Conservation (phyloP, 2,113 vertebrate species). For the Vidua chalybeata region DNA sequence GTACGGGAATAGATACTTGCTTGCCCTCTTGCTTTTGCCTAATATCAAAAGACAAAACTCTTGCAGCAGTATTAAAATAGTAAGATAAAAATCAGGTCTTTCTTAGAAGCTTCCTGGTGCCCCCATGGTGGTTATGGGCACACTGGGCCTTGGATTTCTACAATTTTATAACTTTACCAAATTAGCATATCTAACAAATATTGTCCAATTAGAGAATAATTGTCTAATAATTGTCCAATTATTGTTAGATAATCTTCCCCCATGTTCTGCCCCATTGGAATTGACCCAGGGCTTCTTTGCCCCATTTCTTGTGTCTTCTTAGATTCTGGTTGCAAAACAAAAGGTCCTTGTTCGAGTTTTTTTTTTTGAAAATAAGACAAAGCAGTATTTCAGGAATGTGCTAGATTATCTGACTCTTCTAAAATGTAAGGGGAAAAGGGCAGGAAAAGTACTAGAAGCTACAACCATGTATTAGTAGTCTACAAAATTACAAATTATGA, state of each 20-base stretch:
- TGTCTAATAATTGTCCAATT: not conserved
- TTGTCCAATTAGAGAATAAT: not conserved
- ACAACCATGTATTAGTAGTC: not conserved
- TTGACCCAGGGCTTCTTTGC: not conserved
- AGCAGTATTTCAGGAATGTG: not conserved
- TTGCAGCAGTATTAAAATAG: not conserved
- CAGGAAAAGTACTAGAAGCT: not conserved
- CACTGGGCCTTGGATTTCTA: not conserved
- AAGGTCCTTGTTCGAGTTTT: not conserved
- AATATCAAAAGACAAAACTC: not conserved
- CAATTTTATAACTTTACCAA: not conserved
- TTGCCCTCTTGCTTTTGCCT: not conserved
- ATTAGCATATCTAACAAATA: rapidly evolving
- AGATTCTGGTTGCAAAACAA: not conserved
- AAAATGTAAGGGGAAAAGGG: not conserved
- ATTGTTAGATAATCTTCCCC: not conserved
- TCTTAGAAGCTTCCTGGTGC: not conserved
- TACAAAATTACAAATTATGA: not conserved
- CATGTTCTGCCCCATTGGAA: rapidly evolving
- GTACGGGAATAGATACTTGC: not conserved
- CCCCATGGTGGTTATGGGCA: not conserved
- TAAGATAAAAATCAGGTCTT: not conserved
- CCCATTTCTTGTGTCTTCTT: not conserved
- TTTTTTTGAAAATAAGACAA: not conserved
- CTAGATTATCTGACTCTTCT: not conserved